phyloP scores from a whole-genome alignment of 1,140 invertebrate species.

The Dufourea novaeangliae region DNA sequence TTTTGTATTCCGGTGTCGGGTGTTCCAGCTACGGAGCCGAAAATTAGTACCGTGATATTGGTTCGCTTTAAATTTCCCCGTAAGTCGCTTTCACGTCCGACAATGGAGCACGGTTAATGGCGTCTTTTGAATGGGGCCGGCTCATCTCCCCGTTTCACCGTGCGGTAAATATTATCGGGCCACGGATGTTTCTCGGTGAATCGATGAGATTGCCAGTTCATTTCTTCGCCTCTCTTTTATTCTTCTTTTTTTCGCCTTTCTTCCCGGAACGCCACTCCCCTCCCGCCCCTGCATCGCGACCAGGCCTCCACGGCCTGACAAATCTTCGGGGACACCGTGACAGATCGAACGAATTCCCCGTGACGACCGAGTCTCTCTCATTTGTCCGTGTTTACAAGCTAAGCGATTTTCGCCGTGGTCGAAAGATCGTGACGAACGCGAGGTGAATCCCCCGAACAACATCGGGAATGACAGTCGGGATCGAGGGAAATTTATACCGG shows the following conservation, averaged over 20 bases:
- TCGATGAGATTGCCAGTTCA: constrained; percentile 34
- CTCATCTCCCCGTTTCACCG: neutral
- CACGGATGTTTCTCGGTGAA: constrained; percentile 43
- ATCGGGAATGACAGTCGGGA: neutral
- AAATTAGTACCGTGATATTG: constrained; percentile 38
- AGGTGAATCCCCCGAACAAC: constrained; percentile 15
- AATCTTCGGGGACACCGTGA: constrained; percentile 35
- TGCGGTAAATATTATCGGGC: constrained; percentile 42
- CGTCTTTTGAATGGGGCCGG: constrained; percentile 15
- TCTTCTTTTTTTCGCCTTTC: constrained; percentile 28
- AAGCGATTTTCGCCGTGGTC: constrained; percentile 10
- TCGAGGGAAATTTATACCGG: constrained; percentile 3
- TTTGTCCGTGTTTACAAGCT: constrained; percentile 41
- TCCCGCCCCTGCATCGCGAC: constrained; percentile 6
- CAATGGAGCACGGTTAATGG: constrained; percentile 29
- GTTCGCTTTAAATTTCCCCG: neutral
- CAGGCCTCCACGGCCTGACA: constrained; percentile 5
- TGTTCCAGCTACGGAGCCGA: neutral
- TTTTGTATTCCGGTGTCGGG: too few relatives aligned
- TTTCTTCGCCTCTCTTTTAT: too few relatives aligned
- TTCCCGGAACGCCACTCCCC: neutral
- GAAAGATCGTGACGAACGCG: constrained; percentile 16
- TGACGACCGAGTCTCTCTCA: constrained; percentile 32
- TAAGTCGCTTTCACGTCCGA: constrained; percentile 1
- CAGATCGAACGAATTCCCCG: constrained; percentile 44